Percentiles rank a stretch among this genome's conserved stretches.
Conservation (phyloP, 2,888 invertebrate genomes). For the Vesta saturnalis region DNA sequence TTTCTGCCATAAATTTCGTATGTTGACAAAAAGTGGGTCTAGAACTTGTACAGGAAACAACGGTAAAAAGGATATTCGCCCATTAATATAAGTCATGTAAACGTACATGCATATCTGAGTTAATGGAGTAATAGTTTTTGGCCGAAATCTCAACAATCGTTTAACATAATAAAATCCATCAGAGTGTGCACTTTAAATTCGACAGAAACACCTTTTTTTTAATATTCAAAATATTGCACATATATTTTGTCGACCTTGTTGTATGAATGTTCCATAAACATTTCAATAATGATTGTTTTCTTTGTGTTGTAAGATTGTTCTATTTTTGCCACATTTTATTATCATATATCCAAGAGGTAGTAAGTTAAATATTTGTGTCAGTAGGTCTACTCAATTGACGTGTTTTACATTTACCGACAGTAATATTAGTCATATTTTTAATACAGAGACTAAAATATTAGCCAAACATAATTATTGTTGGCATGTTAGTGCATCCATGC, state of each 20-base stretch:
- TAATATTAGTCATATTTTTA: conserved; percentile 2
- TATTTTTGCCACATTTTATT: neutral
- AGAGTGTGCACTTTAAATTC: no score
- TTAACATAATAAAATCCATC: no score
- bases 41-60: no score
- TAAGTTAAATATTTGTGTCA: conserved; percentile 3
- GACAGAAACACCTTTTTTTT: no score
- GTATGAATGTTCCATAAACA: neutral
- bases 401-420: conserved; percentile 6
- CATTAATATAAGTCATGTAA: no score
- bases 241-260: neutral
- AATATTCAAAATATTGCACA: neutral
- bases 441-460: neutral
- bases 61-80: no score
- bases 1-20: no score
- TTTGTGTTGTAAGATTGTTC: neutral
- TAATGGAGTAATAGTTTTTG: no score
- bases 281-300: neutral
- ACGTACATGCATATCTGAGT: no score
- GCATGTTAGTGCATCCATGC: conserved; percentile 6
- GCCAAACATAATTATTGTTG: neutral
- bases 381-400: conserved; percentile 9
- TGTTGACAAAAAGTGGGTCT: no score
- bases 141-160: no score
- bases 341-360: conserved; percentile 1